Evolutionary conservation across 1,140 invertebrate genomes (phyloP).

Genomic region (Procambarus clarkii): DNA sequence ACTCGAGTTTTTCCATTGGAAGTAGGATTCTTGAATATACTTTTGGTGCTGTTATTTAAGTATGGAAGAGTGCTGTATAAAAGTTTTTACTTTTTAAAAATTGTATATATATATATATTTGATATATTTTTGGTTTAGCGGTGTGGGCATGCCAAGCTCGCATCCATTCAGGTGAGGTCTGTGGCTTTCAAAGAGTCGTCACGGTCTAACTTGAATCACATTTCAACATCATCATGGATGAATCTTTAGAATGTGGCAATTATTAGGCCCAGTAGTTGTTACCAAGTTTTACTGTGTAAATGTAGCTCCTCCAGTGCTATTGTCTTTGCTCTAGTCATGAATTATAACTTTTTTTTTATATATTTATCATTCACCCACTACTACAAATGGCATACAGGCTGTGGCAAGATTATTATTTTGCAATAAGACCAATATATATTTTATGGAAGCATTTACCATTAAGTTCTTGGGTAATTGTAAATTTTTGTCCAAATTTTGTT

Average conservation of each 20-base stretch:
- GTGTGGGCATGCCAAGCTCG: neutral
- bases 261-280: neutral
- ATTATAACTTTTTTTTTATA: neutral
- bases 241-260: neutral
- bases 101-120: neutral
- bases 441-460: no score
- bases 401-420: neutral
- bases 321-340: conserved; percentile 42
- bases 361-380: neutral
- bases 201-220: no score
- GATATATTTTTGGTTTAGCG: neutral
- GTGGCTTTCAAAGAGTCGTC: neutral
- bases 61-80: neutral
- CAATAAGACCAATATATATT: no score
- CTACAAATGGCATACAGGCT: neutral
- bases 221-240: no score
- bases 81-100: neutral
- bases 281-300: conserved; percentile 5
- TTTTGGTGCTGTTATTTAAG: neutral
- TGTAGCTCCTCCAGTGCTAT: conserved; percentile 22
- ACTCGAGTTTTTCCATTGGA: neutral
- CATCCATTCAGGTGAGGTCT: neutral
- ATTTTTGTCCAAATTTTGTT: no score
- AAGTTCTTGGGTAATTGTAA: no score
- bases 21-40: neutral